Percentiles rank a stretch among this genome's conserved stretches.
Conservation (phyloP, 2,113 vertebrate species). For the Lipophrys pholis region DNA sequence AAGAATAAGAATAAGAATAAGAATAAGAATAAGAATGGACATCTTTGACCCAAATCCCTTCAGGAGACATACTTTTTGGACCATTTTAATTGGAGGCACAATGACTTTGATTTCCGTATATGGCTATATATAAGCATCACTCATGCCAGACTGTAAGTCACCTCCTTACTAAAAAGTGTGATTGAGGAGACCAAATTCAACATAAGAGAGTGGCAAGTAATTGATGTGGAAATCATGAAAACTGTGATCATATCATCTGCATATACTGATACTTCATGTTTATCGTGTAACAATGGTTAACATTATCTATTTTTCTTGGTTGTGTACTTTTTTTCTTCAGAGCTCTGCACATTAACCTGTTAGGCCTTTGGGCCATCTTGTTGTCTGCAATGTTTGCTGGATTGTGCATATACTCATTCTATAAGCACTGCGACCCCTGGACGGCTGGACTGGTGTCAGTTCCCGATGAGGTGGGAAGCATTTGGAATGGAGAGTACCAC, state of each 20-base stretch:
- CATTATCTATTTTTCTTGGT: background rate
- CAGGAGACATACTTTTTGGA: constrained; percentile 95
- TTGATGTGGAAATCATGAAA: background rate
- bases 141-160: constrained; percentile 91
- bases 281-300: too few species aligned
- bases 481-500: too few species aligned
- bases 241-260: background rate
- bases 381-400: constrained; percentile 85
- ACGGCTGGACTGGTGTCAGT: constrained; percentile 83
- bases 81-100: constrained; percentile 87
- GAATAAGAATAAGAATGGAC: too few species aligned
- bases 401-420: constrained; percentile 90
- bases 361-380: constrained; percentile 88
- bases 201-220: too few species aligned
- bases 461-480: constrained; percentile 77
- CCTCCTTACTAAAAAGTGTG: background rate
- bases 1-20: too few species aligned
- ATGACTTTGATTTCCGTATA: constrained; percentile 90
- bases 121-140: constrained; percentile 90
- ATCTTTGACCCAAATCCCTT: constrained; percentile 92
- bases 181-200: too few species aligned
- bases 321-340: constrained; percentile 67
- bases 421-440: constrained; percentile 92
- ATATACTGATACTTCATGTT: background rate
- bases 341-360: constrained; percentile 90